Base-by-base conservation (phyloP, 2,888 invertebrate genomes). In the Caradrina kadenii region DNA sequence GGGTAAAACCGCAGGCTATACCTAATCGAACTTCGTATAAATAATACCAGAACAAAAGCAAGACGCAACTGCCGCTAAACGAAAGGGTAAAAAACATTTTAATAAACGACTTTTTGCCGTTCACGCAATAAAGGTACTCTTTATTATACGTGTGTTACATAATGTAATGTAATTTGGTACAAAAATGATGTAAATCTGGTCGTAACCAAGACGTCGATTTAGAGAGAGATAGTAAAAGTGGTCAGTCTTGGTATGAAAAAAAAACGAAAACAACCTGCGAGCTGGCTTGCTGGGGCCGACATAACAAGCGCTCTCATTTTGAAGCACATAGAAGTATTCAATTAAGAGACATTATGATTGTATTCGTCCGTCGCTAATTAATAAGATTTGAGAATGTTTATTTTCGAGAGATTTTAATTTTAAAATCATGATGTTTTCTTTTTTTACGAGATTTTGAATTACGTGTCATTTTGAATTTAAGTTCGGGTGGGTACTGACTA, bases 181-280 rank as follows among this genome's bases (percentile, higher is more conserved):
- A 82, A 81, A 86, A 87, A 85, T 87, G 82, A 86, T 86, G 84
- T 86, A 88, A 86, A 87, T 74, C 79, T 80, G 81, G 76, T 86
- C 85, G 84, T 86, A 85, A 84, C 80, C 71, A 81, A 78, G 81
- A 80, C 78, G 82, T 80, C 81, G 85, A 84, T 86, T 83, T 81
- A 45, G 45, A 76, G 70, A 88, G 90, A 82, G 92, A 93, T 91
- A 92, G 93, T 93, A 93, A 93, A 93, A 93, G 93, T 92, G 88
- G 86, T 88, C 81, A 84, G 83, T 81, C 89, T 79, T 58, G 74
- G 71, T 81, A n/a, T n/a, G n/a, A 87, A 86, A 89, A 89, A 89
- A 89, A 84, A 86, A 86, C 83, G 84, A 82, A 45, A 17, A 45
- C 75, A 59, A 72, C 64, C 69, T 64, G 70, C 73, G 78, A 78